A percentile compares a stretch with the other conserved stretches of the same genome.
Evolutionary conservation across 2,113 vertebrate species (phyloP).

Genomic region (Mastomys coucha): DNA sequence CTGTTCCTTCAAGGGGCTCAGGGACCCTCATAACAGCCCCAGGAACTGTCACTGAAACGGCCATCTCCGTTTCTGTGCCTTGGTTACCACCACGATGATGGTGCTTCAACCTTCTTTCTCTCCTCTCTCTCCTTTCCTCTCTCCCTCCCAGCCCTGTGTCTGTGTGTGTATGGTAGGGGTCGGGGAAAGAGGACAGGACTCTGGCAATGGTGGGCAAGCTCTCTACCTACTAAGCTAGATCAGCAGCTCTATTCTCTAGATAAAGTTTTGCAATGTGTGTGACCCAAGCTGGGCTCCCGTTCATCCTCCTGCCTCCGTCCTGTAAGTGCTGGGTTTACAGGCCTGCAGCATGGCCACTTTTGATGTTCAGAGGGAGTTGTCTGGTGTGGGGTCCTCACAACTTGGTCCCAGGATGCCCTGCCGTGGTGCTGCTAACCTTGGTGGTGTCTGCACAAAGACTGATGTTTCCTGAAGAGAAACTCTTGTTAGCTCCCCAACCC

Average conservation of each 20-base stretch:
- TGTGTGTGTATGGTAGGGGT: not conserved
- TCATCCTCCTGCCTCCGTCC: not conserved
- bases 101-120: not conserved
- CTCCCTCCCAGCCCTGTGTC: not conserved
- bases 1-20: not conserved
- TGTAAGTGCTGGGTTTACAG: not conserved
- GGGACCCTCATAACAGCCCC: not conserved
- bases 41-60: not conserved
- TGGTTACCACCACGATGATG: too few species aligned
- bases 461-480: not conserved
- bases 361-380: not conserved
- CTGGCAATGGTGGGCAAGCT: not conserved
- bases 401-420: not conserved
- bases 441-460: accelerated
- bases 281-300: not conserved
- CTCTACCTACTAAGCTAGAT: not conserved
- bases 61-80: not conserved
- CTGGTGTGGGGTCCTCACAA: accelerated
- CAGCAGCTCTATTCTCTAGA: not conserved
- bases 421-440: not conserved
- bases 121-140: not conserved
- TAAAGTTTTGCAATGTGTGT: not conserved
- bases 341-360: not conserved
- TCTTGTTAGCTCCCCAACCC: not conserved
- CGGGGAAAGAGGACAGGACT: not conserved